Percentiles rank a stretch among this genome's conserved stretches.
Evolutionary conservation across 2,113 vertebrate genomes (phyloP).

Genomic region (Oryzias celebensis): DNA sequence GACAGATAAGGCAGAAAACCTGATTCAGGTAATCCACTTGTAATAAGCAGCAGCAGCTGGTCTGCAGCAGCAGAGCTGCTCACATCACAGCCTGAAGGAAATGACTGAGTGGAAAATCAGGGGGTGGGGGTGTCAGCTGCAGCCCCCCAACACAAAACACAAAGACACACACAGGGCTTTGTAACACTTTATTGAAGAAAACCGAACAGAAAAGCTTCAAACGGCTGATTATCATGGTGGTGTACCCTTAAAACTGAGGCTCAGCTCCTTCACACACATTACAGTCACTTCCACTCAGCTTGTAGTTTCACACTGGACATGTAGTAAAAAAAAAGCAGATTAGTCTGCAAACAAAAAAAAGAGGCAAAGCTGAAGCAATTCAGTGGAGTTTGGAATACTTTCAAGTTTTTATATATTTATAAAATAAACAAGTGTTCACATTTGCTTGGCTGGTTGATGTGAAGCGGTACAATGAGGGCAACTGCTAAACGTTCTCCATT

Average conservation of each 20-base stretch:
- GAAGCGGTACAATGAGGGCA: neutral
- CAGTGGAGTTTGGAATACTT: slow-evolving; percentile 60
- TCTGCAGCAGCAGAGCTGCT: no score
- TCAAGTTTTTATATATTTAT: slow-evolving; percentile 50
- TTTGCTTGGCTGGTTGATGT: slow-evolving; percentile 24
- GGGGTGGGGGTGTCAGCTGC: no score
- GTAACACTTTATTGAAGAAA: slow-evolving; percentile 22
- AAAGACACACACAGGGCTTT: no score
- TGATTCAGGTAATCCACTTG: no score
- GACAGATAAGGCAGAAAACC: no score
- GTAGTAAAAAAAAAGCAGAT: slow-evolving; percentile 12
- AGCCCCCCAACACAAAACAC: no score
- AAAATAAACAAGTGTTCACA: slow-evolving; percentile 51
- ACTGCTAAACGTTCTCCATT: neutral
- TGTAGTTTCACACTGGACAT: slow-evolving; percentile 41
- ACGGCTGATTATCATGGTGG: slow-evolving; percentile 58
- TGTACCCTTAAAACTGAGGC: slow-evolving; percentile 68
- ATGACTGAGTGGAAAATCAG: no score
- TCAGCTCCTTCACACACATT: slow-evolving; percentile 49
- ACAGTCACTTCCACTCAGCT: slow-evolving; percentile 17
- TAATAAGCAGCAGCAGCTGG: no score
- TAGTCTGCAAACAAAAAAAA: slow-evolving; percentile 35
- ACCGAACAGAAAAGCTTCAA: slow-evolving; percentile 50
- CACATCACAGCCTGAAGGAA: no score
- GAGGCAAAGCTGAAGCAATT: slow-evolving; percentile 37